Percentiles rank a stretch among this genome's conserved stretches.
Evolutionary conservation across 1,140 invertebrate species (phyloP).

Genomic region (Bactericera cockerelli): DNA sequence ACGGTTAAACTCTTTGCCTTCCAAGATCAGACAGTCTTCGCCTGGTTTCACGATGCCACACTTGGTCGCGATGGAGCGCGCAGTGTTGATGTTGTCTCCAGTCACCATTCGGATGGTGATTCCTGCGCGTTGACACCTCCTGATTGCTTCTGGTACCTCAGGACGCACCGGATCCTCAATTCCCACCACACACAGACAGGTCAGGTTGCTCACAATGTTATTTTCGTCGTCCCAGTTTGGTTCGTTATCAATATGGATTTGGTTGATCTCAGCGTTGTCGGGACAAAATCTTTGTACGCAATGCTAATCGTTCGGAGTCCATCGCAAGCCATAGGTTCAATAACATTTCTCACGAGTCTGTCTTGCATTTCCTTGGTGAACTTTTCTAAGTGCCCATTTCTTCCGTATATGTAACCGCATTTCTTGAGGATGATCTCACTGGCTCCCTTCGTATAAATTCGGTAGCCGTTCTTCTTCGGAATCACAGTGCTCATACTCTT

Average conservation of each 20-base stretch:
- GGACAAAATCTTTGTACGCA: constrained; percentile 84
- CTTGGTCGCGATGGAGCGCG: constrained; percentile 89
- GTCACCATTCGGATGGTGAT: constrained; percentile 99
- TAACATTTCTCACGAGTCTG: constrained; percentile 78
- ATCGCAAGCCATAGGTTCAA: constrained; percentile 98
- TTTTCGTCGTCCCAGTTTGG: constrained; percentile 98
- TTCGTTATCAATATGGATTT: constrained; percentile 76
- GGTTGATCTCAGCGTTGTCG: constrained; percentile 77
- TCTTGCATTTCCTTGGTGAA: constrained; percentile 88
- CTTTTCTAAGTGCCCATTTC: constrained; percentile 73
- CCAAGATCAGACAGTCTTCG: constrained; percentile 89
- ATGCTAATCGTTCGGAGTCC: constrained; percentile 92
- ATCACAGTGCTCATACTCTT: constrained; percentile 99
- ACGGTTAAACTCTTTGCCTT: constrained; percentile 95
- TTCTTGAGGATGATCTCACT: constrained; percentile 92
- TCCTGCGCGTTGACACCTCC: constrained; percentile 87
- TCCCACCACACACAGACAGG: constrained; percentile 88
- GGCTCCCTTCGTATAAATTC: constrained; percentile 96
- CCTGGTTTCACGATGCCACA: constrained; percentile 92
- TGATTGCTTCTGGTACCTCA: constrained; percentile 90
- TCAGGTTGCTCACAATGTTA: constrained; percentile 77
- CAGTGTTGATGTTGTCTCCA: constrained; percentile 97
- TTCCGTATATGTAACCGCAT: constrained; percentile 89
- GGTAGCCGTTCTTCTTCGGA: constrained; percentile 64
- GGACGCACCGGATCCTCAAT: constrained; percentile 97